Conservation (phyloP, 2,113 vertebrate genomes). For the Scophthalmus maximus region DNA sequence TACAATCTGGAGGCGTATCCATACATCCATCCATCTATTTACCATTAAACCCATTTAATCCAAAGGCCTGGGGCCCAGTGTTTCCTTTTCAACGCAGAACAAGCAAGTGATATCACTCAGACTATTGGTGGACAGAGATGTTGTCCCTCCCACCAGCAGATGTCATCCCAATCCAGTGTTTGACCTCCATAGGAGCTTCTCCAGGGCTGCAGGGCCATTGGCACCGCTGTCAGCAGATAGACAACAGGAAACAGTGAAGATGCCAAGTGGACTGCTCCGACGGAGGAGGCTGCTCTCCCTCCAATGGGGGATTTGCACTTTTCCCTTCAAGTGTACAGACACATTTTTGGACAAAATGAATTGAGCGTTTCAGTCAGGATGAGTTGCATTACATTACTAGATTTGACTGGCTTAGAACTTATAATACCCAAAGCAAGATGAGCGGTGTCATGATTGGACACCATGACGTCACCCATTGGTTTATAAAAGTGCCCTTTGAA, state of each 20-base stretch:
- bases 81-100: constrained; percentile 69
- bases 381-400: background rate
- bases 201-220: constrained; percentile 47
- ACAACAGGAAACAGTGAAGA: constrained; percentile 42
- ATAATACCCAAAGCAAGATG: constrained; percentile 1
- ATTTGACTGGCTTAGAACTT: background rate
- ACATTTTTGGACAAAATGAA: background rate
- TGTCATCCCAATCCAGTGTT: constrained; percentile 58
- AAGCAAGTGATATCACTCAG: constrained; percentile 68
- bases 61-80: constrained; percentile 62
- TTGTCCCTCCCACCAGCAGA: constrained; percentile 63
- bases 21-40: constrained; percentile 75
- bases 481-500: too few relatives aligned
- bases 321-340: background rate
- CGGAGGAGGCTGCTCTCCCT: background rate
- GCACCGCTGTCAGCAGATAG: constrained; percentile 48
- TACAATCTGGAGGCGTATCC: constrained; percentile 76
- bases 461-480: too few relatives aligned
- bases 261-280: constrained; percentile 48
- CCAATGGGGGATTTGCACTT: constrained; percentile 3
- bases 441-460: constrained; percentile 28
- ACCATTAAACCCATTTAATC: constrained; percentile 80
- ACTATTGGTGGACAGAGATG: constrained; percentile 66
- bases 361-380: background rate
- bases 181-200: constrained; percentile 59